Evolutionary conservation across 1,140 invertebrate species (phyloP).

Genomic region (Drosophila varians): DNA sequence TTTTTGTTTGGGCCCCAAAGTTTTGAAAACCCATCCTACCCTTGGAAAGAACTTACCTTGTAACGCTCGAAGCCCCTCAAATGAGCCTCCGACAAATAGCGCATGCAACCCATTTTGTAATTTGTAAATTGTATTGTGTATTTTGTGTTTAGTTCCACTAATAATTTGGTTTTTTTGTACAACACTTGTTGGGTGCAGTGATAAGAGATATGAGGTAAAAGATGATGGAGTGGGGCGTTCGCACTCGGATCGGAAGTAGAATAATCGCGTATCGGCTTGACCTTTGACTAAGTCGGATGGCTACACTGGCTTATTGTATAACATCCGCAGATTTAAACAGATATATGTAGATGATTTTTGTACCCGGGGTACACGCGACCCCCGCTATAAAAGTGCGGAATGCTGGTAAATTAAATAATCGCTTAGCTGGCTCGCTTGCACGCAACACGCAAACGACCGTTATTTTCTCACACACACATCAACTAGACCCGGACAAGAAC

Average conservation of each 20-base stretch:
- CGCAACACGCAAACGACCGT: slow-evolving; percentile 70
- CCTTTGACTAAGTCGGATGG: slow-evolving; percentile 28
- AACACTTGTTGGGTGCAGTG: slow-evolving; percentile 7
- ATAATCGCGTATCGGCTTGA: slow-evolving; percentile 29
- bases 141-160: slow-evolving; percentile 1
- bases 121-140: slow-evolving; percentile 15
- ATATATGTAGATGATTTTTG: slow-evolving; percentile 3
- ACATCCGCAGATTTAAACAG: slow-evolving; percentile 32
- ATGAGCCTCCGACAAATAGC: slow-evolving; percentile 89
- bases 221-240: slow-evolving; percentile 4
- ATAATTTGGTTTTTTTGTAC: background rate
- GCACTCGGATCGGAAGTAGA: slow-evolving; percentile 26
- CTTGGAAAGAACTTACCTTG: slow-evolving; percentile 86
- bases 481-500: slow-evolving; percentile 3
- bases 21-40: background rate
- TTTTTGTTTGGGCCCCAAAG: slow-evolving; percentile 10
- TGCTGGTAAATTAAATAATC: slow-evolving; percentile 75
- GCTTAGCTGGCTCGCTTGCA: slow-evolving; percentile 22
- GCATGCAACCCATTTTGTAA: slow-evolving; percentile 76
- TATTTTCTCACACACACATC: slow-evolving; percentile 34
- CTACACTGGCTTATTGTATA: slow-evolving; percentile 37
- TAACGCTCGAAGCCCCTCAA: slow-evolving; percentile 93
- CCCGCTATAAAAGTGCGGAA: slow-evolving; percentile 10
- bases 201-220: slow-evolving; percentile 6
- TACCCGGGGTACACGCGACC: slow-evolving; percentile 15